Base-by-base conservation (phyloP, 2,113 vertebrate species). In the Hiodon alosoides region DNA sequence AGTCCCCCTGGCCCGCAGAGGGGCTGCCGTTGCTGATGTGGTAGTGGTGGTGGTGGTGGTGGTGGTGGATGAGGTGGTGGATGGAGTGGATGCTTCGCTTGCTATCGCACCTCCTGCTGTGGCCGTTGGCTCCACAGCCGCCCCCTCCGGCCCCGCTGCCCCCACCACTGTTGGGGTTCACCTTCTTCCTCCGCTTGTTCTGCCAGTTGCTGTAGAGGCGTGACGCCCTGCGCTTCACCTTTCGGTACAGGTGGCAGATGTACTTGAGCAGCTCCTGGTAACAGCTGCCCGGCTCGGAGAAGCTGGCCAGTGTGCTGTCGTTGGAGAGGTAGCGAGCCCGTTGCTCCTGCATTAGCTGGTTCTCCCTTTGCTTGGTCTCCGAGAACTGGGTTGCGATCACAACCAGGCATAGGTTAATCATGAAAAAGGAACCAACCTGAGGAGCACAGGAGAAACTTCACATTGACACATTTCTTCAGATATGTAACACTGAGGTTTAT, bases 331-430 rank as follows among this genome's bases (percentile, higher is more conserved):
- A 96, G 5, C 95, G 95, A 6, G 96, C 95, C 0, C 90, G 93
- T 89, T 98, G 96, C 91, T 99, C 97, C 8, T 95, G 93, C 97
- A 99, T 99, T 85, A 99, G 90, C 89, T 94, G 95, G 84, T 96
- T 96, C 86, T 99, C 97, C n/a, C 97, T 88, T 84, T 99, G 97
- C 89, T 99, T 99, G 0, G 97, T 99, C 89, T 99, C 97, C 0
- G 97, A 98, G 81, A 99, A 99, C 87, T 99, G 97, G 0, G 97
- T 99, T 67, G 97, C 97, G 67, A 99, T 99, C 88, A 99, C 97
- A 75, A 99, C 97, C 90, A 99, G 94, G 92, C 97, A 99, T 89
- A 99, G 88, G 87, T 99, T 99, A 85, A 98, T 98, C 97, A 99
- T 99, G 92, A 99, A 99, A 89, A 99, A 99, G 83, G 97, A 99